These are phyloP conservation scores for Rotaria sp. DNA, from an alignment of 2,888 invertebrate genomes.

Conservation along the genomic window DNA sequence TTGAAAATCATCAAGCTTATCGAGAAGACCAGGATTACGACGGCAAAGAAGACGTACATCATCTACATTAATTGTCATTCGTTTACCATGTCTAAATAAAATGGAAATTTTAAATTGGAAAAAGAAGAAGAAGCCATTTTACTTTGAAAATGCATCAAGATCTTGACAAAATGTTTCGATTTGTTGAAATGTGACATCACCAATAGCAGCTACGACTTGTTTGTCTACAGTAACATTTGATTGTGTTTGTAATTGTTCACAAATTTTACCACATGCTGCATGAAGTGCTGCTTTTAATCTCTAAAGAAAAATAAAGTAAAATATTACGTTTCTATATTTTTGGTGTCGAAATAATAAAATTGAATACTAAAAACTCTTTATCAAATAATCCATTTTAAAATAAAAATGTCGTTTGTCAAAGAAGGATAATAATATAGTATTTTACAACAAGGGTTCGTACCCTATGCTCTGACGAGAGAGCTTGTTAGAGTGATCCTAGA, in stretches of 20 bases:
- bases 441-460: no score
- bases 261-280: constrained; percentile 60
- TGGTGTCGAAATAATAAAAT: no score
- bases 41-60: constrained; percentile 64
- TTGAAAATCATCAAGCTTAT: constrained; percentile 6
- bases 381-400: no score
- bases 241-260: constrained; percentile 56
- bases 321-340: no score
- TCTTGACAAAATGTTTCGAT: constrained; percentile 60
- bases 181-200: constrained; percentile 63
- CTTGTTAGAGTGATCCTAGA: no score
- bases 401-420: no score
- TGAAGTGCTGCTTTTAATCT: constrained; percentile 61
- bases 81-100: constrained; percentile 63
- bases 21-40: constrained; percentile 60
- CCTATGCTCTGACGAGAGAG: no score
- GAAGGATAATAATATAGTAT: no score
- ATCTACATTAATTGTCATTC: constrained; percentile 62
- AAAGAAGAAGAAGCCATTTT: constrained; percentile 41
- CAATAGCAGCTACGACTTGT: constrained; percentile 61
- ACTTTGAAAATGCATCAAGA: constrained; percentile 66
- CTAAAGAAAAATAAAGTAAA: constrained; percentile 56
- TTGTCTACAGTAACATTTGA: constrained; percentile 55
- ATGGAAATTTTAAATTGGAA: constrained; percentile 35
- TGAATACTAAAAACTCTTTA: no score